Base-by-base conservation (phyloP, 2,888 invertebrate genomes). In the Calliopum simillimum region DNA sequence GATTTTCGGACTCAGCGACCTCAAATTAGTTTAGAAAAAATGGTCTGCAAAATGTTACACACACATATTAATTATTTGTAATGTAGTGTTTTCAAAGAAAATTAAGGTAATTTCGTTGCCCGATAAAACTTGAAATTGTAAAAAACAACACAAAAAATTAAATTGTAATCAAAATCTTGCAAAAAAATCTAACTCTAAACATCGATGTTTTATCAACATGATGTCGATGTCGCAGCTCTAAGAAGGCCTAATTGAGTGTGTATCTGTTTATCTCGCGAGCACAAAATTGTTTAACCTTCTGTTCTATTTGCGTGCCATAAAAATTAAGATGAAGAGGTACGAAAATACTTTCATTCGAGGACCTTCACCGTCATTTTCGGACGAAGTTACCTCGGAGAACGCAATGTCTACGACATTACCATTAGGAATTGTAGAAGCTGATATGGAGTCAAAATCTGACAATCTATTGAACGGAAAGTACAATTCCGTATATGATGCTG, bases 271-370 rank as follows among this genome's bases (percentile, higher is more conserved):
- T n/a, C 19, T 2, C 14, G 16, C 21, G 19, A 53, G 21, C 19
- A 13, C 21, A 21, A 59, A 2, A 59, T 19, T 8, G 12, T n/a
- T 14, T 5, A 58, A 41, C 16, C 3, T 43, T 16, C 43, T 23
- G 21, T 19, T 5, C n/a, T n/a, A 41, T 41, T 59, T 33, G 1
- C 33, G 33, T 33, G 33, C 33, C 1, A 33, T 49, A 4, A 49
- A 16, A 49, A 23, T 14, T 33, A 70, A 71, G 73, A 85, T 86
- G 80, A 78, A 82, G 56, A 79, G 79, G 47, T 83, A 81, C 56
- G 86, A 84, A 75, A 86, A 84, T 64, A 84, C 82, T 16, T 86
- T 86, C 68, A 75, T 85, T 21, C 81, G 84, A 12, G 84, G 83
- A 2, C 80, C 84, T 12, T 86, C 86, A 1, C 86, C 86, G 5